Percentiles rank a stretch among this genome's conserved stretches.
Evolutionary conservation across 37 sponge, comb jelly and placozoan genomes (phyloP).

Genomic region (Geodia barretti): DNA sequence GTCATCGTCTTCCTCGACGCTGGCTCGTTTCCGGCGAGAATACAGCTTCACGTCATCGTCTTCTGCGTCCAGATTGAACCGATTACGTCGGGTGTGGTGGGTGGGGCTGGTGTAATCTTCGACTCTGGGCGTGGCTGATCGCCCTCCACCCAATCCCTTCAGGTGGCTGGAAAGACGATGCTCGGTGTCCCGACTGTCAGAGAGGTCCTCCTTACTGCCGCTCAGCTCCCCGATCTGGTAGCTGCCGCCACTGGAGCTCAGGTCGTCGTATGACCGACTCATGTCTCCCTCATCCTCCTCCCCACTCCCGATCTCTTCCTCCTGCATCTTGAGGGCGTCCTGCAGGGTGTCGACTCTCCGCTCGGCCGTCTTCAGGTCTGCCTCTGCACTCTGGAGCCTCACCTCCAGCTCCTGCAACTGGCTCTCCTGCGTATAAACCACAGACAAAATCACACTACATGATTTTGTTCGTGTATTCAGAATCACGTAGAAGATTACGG

Average conservation of each 20-base stretch:
- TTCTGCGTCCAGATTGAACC: background rate
- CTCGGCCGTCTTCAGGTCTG: conserved; percentile 77
- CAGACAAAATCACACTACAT: background rate
- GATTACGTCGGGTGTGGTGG: background rate
- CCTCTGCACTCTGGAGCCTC: conserved; percentile 29
- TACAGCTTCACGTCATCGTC: background rate
- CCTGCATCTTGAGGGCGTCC: conserved; percentile 63
- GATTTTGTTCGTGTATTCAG: no score
- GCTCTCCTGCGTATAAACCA: conserved; percentile 70
- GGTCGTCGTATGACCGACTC: background rate
- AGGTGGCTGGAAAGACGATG: background rate
- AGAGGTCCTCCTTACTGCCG: background rate
- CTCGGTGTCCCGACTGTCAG: background rate
- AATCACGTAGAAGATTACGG: no score
- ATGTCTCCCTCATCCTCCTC: conserved; percentile 13
- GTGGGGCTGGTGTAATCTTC: background rate
- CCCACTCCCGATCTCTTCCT: conserved; percentile 37
- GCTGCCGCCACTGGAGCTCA: conserved; percentile 39
- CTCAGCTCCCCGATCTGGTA: conserved; percentile 22
- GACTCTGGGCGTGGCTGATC: background rate
- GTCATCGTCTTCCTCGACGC: background rate
- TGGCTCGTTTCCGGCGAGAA: no score
- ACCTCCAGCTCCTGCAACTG: conserved; percentile 65
- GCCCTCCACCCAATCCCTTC: background rate
- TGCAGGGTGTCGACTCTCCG: conserved; percentile 75